Conservation (phyloP, 2,113 vertebrate species). For the Eleginops maclovinus region DNA sequence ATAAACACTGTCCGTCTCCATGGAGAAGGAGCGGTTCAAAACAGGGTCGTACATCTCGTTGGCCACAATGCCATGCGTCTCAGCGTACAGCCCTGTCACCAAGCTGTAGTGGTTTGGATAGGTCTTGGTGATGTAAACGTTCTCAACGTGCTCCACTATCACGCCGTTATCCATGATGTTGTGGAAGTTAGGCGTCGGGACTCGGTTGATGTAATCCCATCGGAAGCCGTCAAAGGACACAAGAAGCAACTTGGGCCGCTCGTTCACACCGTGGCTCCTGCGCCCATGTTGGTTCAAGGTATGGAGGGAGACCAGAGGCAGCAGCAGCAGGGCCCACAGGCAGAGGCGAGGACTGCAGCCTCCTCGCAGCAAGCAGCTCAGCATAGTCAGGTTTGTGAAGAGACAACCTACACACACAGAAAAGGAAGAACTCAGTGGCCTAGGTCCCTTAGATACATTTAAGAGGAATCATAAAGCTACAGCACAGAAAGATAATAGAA, state of each 20-base stretch:
- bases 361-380: slow-evolving; percentile 41
- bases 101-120: slow-evolving; percentile 93
- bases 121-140: slow-evolving; percentile 90
- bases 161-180: slow-evolving; percentile 84
- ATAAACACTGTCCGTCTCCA: slow-evolving; percentile 84
- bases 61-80: slow-evolving; percentile 90
- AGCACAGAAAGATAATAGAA: neutral
- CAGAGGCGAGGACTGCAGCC: slow-evolving; percentile 56
- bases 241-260: slow-evolving; percentile 84
- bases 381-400: slow-evolving; percentile 33
- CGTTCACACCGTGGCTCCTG: neutral
- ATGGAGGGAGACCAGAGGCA: slow-evolving; percentile 51
- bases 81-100: slow-evolving; percentile 91
- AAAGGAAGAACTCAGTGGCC: neutral
- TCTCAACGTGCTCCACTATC: slow-evolving; percentile 86
- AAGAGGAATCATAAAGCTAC: neutral
- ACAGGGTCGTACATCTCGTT: slow-evolving; percentile 92
- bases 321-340: slow-evolving; percentile 54
- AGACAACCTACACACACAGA: slow-evolving; percentile 36
- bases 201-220: slow-evolving; percentile 91
- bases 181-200: slow-evolving; percentile 87
- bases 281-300: neutral
- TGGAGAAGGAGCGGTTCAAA: slow-evolving; percentile 88
- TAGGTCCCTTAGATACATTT: neutral
- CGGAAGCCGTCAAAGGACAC: slow-evolving; percentile 95